phyloP scores from a whole-genome alignment of 2,113 vertebrate genomes.

The Hydropotes inermis region DNA sequence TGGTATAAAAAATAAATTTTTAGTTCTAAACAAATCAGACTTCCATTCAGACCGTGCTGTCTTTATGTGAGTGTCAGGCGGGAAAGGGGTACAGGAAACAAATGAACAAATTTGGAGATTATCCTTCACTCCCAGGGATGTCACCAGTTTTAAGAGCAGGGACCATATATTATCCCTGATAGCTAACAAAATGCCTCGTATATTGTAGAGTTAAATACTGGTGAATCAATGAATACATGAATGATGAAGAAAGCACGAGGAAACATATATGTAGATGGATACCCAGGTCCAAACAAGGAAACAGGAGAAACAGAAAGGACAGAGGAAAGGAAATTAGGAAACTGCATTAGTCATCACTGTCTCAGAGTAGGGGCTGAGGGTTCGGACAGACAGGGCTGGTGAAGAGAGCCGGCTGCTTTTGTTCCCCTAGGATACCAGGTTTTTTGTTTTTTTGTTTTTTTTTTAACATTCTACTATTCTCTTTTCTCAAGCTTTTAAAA shows the following conservation, averaged over 20 bases:
- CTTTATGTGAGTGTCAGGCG: not conserved
- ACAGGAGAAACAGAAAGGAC: not conserved
- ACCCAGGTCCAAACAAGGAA: not conserved
- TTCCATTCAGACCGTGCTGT: not conserved
- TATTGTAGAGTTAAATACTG: not conserved
- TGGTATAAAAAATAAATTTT: not conserved
- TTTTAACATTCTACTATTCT: not conserved
- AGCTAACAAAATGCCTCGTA: not conserved
- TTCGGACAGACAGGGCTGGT: not conserved
- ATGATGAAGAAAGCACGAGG: not conserved
- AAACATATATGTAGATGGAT: accelerated
- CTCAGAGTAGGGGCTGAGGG: not conserved
- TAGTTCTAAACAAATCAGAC: not conserved
- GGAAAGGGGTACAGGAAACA: not conserved
- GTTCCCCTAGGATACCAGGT: not conserved
- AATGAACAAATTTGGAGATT: not conserved
- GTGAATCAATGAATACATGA: not conserved
- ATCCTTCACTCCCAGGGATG: not conserved
- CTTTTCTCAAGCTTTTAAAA: constrained; percentile 6
- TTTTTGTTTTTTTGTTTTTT: not conserved
- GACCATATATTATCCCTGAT: not conserved
- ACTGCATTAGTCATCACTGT: accelerated
- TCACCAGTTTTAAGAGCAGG: not conserved
- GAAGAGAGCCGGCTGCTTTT: not conserved
- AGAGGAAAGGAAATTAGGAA: accelerated